Conservation (phyloP, 2,113 vertebrate genomes). For the Xiphophorus couchianus region DNA sequence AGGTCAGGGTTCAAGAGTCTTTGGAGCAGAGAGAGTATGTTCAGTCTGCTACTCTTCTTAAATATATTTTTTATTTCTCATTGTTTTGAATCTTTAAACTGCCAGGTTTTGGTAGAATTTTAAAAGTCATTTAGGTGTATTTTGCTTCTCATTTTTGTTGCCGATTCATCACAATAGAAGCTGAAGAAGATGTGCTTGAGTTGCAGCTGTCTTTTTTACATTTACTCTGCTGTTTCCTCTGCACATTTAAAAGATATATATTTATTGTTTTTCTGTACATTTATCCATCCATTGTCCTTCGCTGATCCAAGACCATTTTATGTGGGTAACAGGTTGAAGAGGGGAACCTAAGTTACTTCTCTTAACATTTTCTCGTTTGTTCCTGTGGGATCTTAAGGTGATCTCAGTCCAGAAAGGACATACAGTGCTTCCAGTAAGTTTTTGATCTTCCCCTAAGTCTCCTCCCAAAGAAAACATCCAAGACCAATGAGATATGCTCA, state of each 20-base stretch:
- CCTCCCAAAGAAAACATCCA: neutral
- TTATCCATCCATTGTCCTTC: neutral
- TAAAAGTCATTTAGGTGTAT: neutral
- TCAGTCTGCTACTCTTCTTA: constrained; percentile 61
- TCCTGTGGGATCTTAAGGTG: neutral
- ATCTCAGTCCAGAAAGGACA: neutral
- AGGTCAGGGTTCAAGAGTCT: constrained; percentile 74
- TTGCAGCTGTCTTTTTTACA: constrained; percentile 34
- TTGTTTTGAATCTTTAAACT: constrained; percentile 50
- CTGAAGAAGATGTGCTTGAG: constrained; percentile 31
- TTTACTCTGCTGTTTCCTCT: constrained; percentile 39
- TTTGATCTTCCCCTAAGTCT: neutral
- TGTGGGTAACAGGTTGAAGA: neutral
- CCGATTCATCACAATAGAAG: too few relatives aligned
- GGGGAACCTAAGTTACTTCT: neutral
- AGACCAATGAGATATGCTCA: neutral
- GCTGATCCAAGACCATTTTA: neutral
- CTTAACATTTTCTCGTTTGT: neutral
- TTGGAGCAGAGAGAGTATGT: constrained; percentile 27
- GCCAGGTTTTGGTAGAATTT: constrained; percentile 42
- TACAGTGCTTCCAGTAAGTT: neutral
- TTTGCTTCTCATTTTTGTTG: too few relatives aligned
- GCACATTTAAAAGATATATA: constrained; percentile 39
- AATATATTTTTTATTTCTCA: constrained; percentile 47
- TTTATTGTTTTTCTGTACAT: constrained; percentile 29